Evolutionary conservation across 2,113 vertebrate species (phyloP), one percentile per base, ranked within the genome.

Genomic region (Rhinoderma darwinii): DNA sequence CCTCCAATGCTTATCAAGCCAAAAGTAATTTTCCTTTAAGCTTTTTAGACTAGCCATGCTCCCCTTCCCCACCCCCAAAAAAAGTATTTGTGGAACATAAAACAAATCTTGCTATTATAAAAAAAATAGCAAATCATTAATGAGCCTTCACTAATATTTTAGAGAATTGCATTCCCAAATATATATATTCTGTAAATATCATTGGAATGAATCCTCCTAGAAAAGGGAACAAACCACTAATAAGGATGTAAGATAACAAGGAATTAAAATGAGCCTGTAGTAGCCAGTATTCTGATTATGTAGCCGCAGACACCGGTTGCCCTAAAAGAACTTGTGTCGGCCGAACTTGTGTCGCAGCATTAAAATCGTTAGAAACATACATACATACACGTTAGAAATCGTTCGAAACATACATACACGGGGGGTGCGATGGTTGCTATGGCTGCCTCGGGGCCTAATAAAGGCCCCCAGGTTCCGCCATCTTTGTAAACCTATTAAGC

Each of bases 1-100:
- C 27, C 47, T 77, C n/a, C 37, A 79, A 79, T 79, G 22, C 47
- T 56, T 79, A 56, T 56, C 76, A 56, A 56, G 17, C 5, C 20
- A 59, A 59, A 61, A 41, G 4, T 47, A 12, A 37, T 39, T 39
- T 37, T 22, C 10, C 30, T 39, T 80, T 39, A 11, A 30, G 14
- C 18, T 37, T 56, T 17, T 14, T 80, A 5, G 20, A 78, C 30
- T 54, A n/a, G 10, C 56, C n/a, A 37, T 35, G 17, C 76, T 18
- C 76, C 30, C 18, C 7, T 51, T 35, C 14, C 1, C 6, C n/a
- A 1, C 5, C 0, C 9, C 25, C 15, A 4, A 2, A 30, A 70
- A 32, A 37, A 17, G 22, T 66, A 8, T 22, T 27, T 47, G n/a
- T 3, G 15, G 15, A 30, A 50, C 43, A 76, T 32, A 3, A 76